Evolutionary conservation across 2,797 vertebrate genomes (phyloP).

Genomic region (Nannoperca obscura): DNA sequence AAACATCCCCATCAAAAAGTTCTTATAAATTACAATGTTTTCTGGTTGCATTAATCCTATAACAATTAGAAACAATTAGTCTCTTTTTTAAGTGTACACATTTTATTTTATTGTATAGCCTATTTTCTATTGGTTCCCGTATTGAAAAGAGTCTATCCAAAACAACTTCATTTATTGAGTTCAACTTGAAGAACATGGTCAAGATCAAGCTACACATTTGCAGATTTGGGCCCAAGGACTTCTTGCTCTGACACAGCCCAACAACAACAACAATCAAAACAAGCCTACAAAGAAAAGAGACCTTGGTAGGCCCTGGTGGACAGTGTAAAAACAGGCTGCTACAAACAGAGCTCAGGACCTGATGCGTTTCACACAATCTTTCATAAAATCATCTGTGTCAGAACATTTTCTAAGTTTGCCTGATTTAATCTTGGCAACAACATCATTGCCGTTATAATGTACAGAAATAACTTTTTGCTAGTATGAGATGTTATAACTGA

Average conservation of each 20-base stretch:
- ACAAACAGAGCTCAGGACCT: not conserved
- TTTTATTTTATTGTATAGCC: not conserved
- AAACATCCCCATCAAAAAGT: not conserved
- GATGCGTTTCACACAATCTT: not conserved
- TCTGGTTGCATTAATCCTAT: not conserved
- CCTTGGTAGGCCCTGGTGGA: not conserved
- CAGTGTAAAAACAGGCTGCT: not conserved
- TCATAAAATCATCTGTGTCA: not conserved
- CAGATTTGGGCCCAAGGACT: too few species aligned
- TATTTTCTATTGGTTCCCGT: not conserved
- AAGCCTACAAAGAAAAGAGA: not conserved
- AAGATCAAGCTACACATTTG: too few species aligned
- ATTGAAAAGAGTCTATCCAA: not conserved
- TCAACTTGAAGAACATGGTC: too few species aligned
- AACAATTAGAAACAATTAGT: not conserved
- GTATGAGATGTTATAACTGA: not conserved
- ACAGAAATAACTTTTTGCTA: not conserved
- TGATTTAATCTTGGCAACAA: not conserved
- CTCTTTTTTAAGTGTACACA: not conserved
- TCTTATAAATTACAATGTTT: not conserved
- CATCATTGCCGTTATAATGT: not conserved
- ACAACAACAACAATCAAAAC: not conserved
- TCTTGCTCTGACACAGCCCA: not conserved
- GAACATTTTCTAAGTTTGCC: slow-evolving; percentile 1
- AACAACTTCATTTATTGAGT: too few species aligned